Evolutionary conservation across 2,888 invertebrate species (phyloP).

Genomic region (Germaria angustata): DNA sequence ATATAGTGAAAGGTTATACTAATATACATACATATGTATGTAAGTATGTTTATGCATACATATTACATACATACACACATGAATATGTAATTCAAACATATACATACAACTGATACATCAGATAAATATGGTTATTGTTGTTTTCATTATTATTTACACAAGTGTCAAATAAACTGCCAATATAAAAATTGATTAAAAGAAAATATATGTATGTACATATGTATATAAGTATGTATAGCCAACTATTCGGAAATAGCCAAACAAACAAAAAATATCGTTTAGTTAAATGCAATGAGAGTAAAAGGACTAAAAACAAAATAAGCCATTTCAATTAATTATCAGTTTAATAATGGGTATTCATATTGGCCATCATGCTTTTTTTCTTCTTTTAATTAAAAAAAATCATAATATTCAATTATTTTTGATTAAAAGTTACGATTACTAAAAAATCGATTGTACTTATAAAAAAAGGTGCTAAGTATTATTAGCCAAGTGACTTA

Average conservation of each 20-base stretch:
- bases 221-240: too few species aligned
- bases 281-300: conserved; percentile 36
- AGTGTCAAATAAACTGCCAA: conserved; percentile 62
- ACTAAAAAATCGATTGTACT: too few species aligned
- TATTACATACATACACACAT: neutral
- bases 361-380: neutral
- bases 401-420: conserved; percentile 48
- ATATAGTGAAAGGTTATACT: neutral
- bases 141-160: conserved; percentile 55
- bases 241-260: too few species aligned
- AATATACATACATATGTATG: neutral
- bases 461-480: too few species aligned
- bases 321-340: conserved; percentile 55
- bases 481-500: too few species aligned
- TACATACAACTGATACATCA: conserved; percentile 8
- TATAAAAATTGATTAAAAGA: conserved; percentile 63
- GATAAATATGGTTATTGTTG: neutral
- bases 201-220: neutral
- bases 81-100: neutral
- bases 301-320: neutral
- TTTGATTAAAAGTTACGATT: conserved; percentile 28
- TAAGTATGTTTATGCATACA: neutral
- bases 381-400: neutral
- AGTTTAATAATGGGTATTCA: conserved; percentile 3
- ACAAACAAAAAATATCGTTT: too few species aligned